Evolutionary conservation across 2,797 vertebrate species (phyloP), one percentile per base, ranked within the genome.

Genomic region (Gadopsis bispinosus): DNA sequence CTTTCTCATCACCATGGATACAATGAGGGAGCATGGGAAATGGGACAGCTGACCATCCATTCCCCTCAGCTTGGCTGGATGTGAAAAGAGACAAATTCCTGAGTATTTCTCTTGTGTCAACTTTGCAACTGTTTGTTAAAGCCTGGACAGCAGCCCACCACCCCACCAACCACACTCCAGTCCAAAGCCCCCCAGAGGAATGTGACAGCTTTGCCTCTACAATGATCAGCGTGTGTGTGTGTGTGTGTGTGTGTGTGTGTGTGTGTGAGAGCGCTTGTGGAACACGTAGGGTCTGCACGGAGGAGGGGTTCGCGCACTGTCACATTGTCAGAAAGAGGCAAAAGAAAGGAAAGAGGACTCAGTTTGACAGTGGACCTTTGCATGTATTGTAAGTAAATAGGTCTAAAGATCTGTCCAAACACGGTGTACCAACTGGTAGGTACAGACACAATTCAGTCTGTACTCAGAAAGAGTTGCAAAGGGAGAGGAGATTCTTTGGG

Each of bases 51-150:
- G 51, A 79, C 64, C 73, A 83, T 78, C 59, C 48, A 65, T 68
- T 62, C 71, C 61, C 41, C 68, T 54, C 64, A 64, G 83, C 66
- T 69, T 65, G 45, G 62, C 69, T 69, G 66, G 43, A 82, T 58
- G 83, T 77, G 75, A 88, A 88, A 88, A 76, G 71, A 83, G 69
- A 84, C 73, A 84, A 80, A 84, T 83, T 87, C 81, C 83, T 77
- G 72, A 80, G 77, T 73, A 77, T 83, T 83, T 77, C 83, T 82
- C 58, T 81, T 86, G 73, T 82, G 81, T 91, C 85, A 90, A 89
- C 88, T 87, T 31, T 80, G 83, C 81, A 87, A 89, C 84, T 88
- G 33, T 76, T 78, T 68, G 47, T 70, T 69, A 59, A 80, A 54
- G 71, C 50, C 69, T 69, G 82, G 81, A 83, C 55, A 39, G 31